Percentiles rank a stretch among this genome's conserved stretches.
These are phyloP conservation scores for Amphipyra berbera DNA, from an alignment of 2,888 invertebrate genomes.

Conservation along the genomic window DNA sequence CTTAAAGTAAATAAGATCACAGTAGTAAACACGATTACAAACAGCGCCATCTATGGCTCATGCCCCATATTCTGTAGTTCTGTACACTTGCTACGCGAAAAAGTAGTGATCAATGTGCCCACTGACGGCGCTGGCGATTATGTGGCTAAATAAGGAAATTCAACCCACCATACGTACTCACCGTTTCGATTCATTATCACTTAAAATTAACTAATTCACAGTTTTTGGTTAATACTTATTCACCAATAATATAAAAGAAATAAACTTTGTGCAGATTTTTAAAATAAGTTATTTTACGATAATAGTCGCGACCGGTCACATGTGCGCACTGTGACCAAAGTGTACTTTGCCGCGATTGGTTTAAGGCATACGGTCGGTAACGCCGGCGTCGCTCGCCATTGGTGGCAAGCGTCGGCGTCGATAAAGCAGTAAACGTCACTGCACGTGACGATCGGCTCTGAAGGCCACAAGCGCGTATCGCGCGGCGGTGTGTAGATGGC, in stretches of 20 bases:
- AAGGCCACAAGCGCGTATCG: conserved; percentile 55
- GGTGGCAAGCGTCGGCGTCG: conserved; percentile 64
- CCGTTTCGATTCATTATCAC: conserved; percentile 79
- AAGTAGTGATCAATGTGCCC: conserved; percentile 33
- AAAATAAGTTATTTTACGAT: conserved; percentile 48
- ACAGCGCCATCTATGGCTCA: conserved; percentile 67
- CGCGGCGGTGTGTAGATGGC: conserved; percentile 69
- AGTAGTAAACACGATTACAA: too few relatives aligned
- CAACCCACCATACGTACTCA: conserved; percentile 65
- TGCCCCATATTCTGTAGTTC: neutral
- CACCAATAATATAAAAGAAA: conserved; percentile 42
- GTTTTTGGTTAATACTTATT: conserved; percentile 11
- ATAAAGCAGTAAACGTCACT: conserved; percentile 64
- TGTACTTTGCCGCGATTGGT: conserved; percentile 75
- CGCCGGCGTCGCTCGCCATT: conserved; percentile 65
- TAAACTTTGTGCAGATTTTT: conserved; percentile 48
- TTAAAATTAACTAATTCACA: conserved; percentile 43
- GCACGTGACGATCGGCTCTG: conserved; percentile 76
- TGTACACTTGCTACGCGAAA: neutral
- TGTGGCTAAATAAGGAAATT: conserved; percentile 52
- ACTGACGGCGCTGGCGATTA: conserved; percentile 63
- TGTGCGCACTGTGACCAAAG: conserved; percentile 78
- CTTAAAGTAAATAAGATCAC: too few relatives aligned
- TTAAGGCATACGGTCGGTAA: conserved; percentile 62
- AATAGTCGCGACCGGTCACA: conserved; percentile 76